Evolutionary conservation across 1,140 invertebrate species (phyloP).

Genomic region (Plodia interpunctella): DNA sequence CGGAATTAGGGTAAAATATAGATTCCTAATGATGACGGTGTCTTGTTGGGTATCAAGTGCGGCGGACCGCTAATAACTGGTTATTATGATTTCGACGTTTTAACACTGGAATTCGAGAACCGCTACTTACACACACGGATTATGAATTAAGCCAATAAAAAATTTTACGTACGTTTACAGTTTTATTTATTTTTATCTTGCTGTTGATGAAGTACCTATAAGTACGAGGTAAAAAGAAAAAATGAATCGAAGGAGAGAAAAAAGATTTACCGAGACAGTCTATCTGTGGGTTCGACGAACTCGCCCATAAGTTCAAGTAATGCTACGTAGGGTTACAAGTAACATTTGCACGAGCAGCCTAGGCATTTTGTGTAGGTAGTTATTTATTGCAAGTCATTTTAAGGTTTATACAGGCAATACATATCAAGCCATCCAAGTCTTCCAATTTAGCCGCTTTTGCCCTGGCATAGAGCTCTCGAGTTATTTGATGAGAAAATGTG

Average conservation of each 20-base stretch:
- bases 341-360: background rate
- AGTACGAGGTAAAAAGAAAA: no score
- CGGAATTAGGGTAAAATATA: slow-evolving; percentile 66
- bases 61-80: slow-evolving; percentile 10
- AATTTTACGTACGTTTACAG: background rate
- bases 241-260: background rate
- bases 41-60: slow-evolving; percentile 17
- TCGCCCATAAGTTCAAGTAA: background rate
- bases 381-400: slow-evolving; percentile 7
- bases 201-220: no score
- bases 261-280: background rate
- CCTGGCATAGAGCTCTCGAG: background rate
- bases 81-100: slow-evolving; percentile 9
- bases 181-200: background rate
- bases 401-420: background rate
- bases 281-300: background rate
- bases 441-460: background rate
- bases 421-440: background rate
- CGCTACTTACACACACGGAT: slow-evolving; percentile 6
- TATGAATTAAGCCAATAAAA: slow-evolving; percentile 5
- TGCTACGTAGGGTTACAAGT: slow-evolving; percentile 3
- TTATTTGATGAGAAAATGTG: background rate
- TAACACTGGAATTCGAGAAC: slow-evolving; percentile 13
- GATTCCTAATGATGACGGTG: slow-evolving; percentile 38
- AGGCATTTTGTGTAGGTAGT: slow-evolving; percentile 6